A percentile compares a stretch with the other conserved stretches of the same genome.
These are phyloP conservation scores for Porites australiensis DNA, from an alignment of 64 coral and sea anemone genomes.

Conservation along the genomic window DNA sequence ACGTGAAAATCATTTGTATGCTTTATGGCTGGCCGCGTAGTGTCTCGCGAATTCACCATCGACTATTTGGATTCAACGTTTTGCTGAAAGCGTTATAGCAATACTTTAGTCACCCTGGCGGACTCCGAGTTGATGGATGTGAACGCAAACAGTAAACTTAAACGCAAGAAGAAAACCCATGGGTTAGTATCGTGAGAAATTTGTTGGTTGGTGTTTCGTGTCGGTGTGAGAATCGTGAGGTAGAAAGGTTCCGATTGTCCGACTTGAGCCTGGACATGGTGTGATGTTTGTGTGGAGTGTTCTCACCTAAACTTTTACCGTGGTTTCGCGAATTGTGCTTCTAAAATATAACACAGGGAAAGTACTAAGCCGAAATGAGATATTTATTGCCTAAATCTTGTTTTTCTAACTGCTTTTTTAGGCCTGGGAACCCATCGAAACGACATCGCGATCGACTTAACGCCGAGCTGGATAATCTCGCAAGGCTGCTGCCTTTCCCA, in stretches of 20 bases:
- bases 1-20: conserved; percentile 52
- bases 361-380: background rate
- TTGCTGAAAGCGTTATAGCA: background rate
- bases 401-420: conserved; percentile 56
- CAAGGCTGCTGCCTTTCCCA: conserved; percentile 95
- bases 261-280: conserved; percentile 84
- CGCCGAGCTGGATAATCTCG: conserved; percentile 98
- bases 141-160: conserved; percentile 90
- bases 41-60: conserved; percentile 45
- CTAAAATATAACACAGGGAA: background rate
- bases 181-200: conserved; percentile 70
- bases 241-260: conserved; percentile 85
- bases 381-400: conserved; percentile 2
- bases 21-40: conserved; percentile 60
- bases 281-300: conserved; percentile 86
- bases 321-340: conserved; percentile 30
- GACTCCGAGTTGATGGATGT: conserved; percentile 83
- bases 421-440: conserved; percentile 99
- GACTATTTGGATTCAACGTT: conserved; percentile 41
- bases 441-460: conserved; percentile 99
- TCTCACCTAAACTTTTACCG: conserved; percentile 76
- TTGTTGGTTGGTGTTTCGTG: conserved; percentile 78
- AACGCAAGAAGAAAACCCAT: conserved; percentile 92
- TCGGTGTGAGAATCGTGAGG: conserved; percentile 87
- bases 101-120: conserved; percentile 75